phyloP scores from a whole-genome alignment of 2,113 vertebrate species.

The Dromiciops gliroides region DNA sequence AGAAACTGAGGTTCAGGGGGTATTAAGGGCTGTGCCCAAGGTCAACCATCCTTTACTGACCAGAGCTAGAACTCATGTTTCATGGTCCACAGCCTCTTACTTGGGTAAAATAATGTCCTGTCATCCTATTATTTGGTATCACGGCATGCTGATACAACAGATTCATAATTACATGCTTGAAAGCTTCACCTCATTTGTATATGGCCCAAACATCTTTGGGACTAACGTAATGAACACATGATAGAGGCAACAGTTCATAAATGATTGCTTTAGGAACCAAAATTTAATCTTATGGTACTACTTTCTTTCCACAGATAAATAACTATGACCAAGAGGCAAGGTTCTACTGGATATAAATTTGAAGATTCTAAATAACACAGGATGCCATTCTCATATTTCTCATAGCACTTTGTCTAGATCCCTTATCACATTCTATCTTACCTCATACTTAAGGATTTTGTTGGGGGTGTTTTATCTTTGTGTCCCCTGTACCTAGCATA shows the following conservation, averaged over 20 bases:
- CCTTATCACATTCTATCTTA: not conserved
- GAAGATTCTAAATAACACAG: not conserved
- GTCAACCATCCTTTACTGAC: not conserved
- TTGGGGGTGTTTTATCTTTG: not conserved
- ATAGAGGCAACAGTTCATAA: not conserved
- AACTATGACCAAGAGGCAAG: not conserved
- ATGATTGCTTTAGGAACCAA: not conserved
- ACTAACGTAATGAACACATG: not conserved
- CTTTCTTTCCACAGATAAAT: not conserved
- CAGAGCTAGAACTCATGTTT: not conserved
- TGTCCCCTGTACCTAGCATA: not conserved
- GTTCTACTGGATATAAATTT: not conserved
- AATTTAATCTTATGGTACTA: not conserved
- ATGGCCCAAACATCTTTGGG: not conserved
- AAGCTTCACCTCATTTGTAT: not conserved
- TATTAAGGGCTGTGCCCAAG: not conserved
- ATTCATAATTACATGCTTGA: not conserved
- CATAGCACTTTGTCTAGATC: not conserved
- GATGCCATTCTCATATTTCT: not conserved
- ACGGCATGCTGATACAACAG: not conserved
- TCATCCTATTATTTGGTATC: not conserved
- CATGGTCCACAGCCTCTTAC: not conserved
- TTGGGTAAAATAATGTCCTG: not conserved
- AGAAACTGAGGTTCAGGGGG: slow-evolving; percentile 8
- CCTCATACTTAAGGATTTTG: not conserved